Base-by-base conservation (phyloP, 2,113 vertebrate species). In the Menura novaehollandiae region DNA sequence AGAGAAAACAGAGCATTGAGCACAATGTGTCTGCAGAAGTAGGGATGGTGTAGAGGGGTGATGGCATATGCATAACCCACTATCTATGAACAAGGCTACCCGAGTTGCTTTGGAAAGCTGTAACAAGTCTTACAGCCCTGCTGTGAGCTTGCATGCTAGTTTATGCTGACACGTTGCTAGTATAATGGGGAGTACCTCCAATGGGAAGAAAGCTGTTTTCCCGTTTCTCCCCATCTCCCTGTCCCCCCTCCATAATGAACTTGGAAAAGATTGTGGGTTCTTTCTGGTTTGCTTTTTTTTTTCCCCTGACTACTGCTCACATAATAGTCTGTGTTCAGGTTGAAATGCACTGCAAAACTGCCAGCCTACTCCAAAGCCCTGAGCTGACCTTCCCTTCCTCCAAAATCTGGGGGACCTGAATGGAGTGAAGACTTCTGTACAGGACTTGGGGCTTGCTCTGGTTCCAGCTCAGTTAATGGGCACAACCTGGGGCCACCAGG, bases 251-350 rank as follows among this genome's bases (percentile, higher is more conserved):
- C 18, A 11, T 53, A 59, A 80, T 8, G 10, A 73, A 33, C 15
- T 11, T 51, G 33, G 24, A 37, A 74, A 89, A 73, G 17, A 24
- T 10, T 30, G 23, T 39, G 52, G 17, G 12, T 27, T 46, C 15
- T 62, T 39, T 9, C 2, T 6, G 23, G 39, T 41, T 41, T 41
- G 39, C 10, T 41, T 41, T 41, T 19, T 44, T 1, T 2, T 4
- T 13, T 6, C 3, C 3, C 9, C n/a, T 1, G 1, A 2, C 13
- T 27, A 22, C 35, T 30, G 33, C 39, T 83, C 37, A 32, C 30
- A 5, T 8, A 2, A 0, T 15, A 14, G 22, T 30, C 35, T 88
- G 23, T 43, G 47, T 37, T 47, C 39, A 60, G 17, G 2, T 15
- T 56, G 33, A 46, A 18, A 10, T 0, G 1, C 1, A 2, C 69